Conservation (phyloP, 2,797 vertebrate species). For the Euthynnus affinis region DNA sequence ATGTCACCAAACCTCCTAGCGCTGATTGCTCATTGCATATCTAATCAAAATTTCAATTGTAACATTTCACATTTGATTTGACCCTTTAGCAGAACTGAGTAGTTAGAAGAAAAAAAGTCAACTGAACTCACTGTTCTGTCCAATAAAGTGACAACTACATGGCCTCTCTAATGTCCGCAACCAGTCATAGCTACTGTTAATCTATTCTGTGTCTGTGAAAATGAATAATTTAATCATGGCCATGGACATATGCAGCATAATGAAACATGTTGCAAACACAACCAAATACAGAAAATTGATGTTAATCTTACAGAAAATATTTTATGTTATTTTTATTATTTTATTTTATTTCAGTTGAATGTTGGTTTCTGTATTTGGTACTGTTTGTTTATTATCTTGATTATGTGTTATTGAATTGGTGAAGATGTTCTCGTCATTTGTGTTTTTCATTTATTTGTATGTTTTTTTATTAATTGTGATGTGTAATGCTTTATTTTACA, state of each 20-base stretch:
- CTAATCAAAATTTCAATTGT: conserved; percentile 13
- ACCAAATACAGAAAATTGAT: too few species aligned
- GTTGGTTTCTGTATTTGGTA: too few species aligned
- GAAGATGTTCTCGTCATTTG: neutral
- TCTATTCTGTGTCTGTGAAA: neutral
- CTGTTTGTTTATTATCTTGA: too few species aligned
- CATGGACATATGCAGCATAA: neutral
- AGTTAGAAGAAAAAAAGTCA: neutral
- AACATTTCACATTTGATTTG: neutral
- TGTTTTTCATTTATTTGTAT: too few species aligned
- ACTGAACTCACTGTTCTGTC: neutral
- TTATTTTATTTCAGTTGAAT: too few species aligned
- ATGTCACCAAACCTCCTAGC: neutral
- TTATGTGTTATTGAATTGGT: too few species aligned
- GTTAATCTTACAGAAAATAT: too few species aligned
- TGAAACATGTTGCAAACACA: neutral
- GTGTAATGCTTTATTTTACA: too few species aligned
- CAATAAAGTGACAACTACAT: neutral
- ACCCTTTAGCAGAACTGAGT: neutral
- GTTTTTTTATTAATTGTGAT: too few species aligned
- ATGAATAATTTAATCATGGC: neutral
- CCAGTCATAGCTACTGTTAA: neutral
- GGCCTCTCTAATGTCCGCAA: neutral
- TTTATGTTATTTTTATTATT: too few species aligned
- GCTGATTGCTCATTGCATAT: conserved; percentile 6